phyloP scores from a whole-genome alignment of 2,888 invertebrate species.

The Caenorhabditis sp. region DNA sequence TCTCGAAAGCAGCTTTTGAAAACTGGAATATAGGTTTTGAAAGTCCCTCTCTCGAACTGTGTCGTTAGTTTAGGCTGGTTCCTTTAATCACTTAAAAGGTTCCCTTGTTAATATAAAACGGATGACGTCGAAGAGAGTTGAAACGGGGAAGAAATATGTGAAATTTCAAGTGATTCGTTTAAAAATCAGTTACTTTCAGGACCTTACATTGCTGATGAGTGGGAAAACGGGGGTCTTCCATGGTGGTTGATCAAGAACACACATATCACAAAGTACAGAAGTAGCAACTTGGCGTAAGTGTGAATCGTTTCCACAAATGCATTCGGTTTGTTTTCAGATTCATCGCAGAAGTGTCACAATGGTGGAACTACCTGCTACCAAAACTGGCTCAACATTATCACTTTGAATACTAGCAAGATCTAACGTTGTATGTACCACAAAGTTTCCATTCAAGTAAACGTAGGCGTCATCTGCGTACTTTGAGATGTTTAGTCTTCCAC shows the following conservation, averaged over 20 bases:
- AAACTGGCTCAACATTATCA: slow-evolving; percentile 61
- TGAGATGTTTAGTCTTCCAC: slow-evolving; percentile 38
- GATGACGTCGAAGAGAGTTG: too few species aligned
- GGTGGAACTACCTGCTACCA: slow-evolving; percentile 47
- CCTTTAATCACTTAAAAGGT: too few species aligned
- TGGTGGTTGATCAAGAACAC: slow-evolving; percentile 65
- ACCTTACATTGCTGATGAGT: slow-evolving; percentile 72
- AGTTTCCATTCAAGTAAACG: slow-evolving; percentile 82
- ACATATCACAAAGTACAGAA: slow-evolving; percentile 29
- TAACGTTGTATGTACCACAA: slow-evolving; percentile 81
- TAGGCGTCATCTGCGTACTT: slow-evolving; percentile 82
- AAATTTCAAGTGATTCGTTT: too few species aligned
- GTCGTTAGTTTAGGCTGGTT: too few species aligned
- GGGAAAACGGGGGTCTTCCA: slow-evolving; percentile 70
- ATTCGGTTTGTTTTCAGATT: slow-evolving; percentile 24
- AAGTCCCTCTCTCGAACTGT: too few species aligned
- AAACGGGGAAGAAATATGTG: too few species aligned
- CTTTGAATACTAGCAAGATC: slow-evolving; percentile 79
- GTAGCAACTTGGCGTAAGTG: slow-evolving; percentile 25
- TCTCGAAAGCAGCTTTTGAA: too few species aligned
- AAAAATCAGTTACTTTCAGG: too few species aligned
- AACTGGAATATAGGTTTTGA: too few species aligned
- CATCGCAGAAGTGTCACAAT: slow-evolving; percentile 36
- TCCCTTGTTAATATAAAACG: too few species aligned
- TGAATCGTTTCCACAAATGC: not conserved